These are phyloP conservation scores for Channa argus DNA, from an alignment of 2,113 vertebrate genomes.

Conservation along the genomic window DNA sequence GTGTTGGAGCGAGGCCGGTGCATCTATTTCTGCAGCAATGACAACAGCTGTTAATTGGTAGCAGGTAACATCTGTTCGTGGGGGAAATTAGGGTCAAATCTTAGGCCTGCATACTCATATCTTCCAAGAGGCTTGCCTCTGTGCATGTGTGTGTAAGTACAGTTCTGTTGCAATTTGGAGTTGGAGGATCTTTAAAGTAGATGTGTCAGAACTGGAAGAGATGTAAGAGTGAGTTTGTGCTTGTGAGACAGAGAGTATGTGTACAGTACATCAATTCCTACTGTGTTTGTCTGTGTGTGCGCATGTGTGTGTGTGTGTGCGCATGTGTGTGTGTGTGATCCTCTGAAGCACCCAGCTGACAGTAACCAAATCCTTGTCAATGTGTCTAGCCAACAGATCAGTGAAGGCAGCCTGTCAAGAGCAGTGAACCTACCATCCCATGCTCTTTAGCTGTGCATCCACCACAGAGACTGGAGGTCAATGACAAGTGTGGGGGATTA, in stretches of 20 bases:
- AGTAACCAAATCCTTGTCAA: conserved; percentile 90
- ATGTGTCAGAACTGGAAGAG: conserved; percentile 62
- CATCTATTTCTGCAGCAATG: conserved; percentile 83
- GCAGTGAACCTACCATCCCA: conserved; percentile 87
- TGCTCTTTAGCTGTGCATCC: conserved; percentile 86
- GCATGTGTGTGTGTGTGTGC: conserved; percentile 16
- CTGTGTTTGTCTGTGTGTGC: conserved; percentile 34
- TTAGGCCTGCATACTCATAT: conserved; percentile 78
- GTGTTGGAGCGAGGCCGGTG: conserved; percentile 65
- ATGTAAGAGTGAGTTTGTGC: conserved; percentile 8
- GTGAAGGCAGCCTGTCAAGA: conserved; percentile 89
- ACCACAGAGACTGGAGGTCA: conserved; percentile 88
- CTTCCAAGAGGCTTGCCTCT: conserved; percentile 34
- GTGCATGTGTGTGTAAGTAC: neutral
- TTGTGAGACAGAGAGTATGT: conserved; percentile 14
- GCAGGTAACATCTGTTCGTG: conserved; percentile 89
- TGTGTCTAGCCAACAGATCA: conserved; percentile 85
- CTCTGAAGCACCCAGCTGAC: conserved; percentile 85
- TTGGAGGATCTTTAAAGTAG: conserved; percentile 10
- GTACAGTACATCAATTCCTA: conserved; percentile 18
- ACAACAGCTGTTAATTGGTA: conserved; percentile 88
- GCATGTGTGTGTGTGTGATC: conserved; percentile 32
- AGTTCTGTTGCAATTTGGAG: conserved; percentile 3
- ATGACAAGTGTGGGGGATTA: conserved; percentile 46
- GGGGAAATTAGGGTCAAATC: conserved; percentile 82